Evolutionary conservation across 2,888 invertebrate species (phyloP).

Genomic region (Onchidella celtica): DNA sequence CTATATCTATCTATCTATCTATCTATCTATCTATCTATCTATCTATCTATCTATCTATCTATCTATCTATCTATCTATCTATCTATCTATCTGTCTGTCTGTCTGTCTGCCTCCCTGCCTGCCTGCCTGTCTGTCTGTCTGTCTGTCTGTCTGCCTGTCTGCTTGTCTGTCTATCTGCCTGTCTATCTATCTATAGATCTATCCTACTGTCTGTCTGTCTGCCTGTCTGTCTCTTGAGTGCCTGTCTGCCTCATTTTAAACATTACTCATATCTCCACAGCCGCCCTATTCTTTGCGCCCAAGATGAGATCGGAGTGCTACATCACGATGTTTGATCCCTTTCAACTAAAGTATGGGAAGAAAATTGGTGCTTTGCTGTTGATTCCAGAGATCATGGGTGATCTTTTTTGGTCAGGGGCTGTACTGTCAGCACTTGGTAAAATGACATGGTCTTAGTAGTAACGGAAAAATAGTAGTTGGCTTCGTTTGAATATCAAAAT

Average conservation of each 20-base stretch:
- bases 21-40: not conserved
- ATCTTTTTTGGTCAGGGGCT: constrained; percentile 72
- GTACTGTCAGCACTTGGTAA: constrained; percentile 69
- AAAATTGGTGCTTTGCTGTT: constrained; percentile 68
- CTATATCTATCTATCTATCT: too few species aligned
- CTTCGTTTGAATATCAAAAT: too few species aligned
- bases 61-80: not conserved
- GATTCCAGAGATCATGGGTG: constrained; percentile 69
- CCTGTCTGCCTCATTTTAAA: not conserved
- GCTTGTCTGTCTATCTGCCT: too few species aligned
- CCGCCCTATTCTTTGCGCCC: constrained; percentile 67
- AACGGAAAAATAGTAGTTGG: too few species aligned
- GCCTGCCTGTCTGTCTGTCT: too few species aligned
- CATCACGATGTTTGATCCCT: constrained; percentile 69
- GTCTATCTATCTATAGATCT: too few species aligned
- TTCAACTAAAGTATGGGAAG: constrained; percentile 67
- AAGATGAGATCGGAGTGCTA: constrained; percentile 67
- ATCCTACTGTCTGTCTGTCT: too few species aligned
- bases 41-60: not conserved
- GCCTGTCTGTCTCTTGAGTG: too few species aligned
- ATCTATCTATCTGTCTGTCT: too few species aligned
- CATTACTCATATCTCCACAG: constrained; percentile 56
- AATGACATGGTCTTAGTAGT: too few species aligned
- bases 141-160: too few species aligned
- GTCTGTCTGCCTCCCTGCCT: too few species aligned